Evolutionary conservation across 2,888 invertebrate species (phyloP), one percentile per base, ranked within the genome.

Genomic region (Papilio protenor): DNA sequence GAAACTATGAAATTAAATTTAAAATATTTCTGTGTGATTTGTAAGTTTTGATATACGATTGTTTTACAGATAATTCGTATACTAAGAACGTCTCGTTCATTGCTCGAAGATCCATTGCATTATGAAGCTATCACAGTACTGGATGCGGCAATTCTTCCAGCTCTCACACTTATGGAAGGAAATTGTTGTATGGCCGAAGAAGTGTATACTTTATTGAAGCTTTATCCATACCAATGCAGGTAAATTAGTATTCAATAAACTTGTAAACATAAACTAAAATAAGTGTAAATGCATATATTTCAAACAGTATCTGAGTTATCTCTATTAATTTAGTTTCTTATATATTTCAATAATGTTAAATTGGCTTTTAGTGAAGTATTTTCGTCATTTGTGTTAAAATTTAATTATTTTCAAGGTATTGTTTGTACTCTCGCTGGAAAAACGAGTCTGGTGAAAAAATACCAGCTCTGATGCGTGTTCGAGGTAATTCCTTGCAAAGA

Each of bases 101-200:
- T 88, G 21, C 84, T 90, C 74, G 92, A 90, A 61, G 96, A 96
- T 84, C 95, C 95, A 14, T 92, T 98, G 64, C 97, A 98, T 88
- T 96, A 97, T 85, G 98, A 98, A 81, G 96, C 98, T 64, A 92
- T 99, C 77, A 97, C 97, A 8, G 95, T 99, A 71, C 92, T 99
- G 78, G 99, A 99, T 88, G 96, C 98, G 69, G 97, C 98, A 1
- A 96, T 99, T 80, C 92, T 99, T 80, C 99, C 99, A 0, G 96
- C 98, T 0, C 94, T 99, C 33, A 98, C 98, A 0, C 96, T 98
- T 84, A 96, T 99, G 95, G 98, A 98, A 82, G 97, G 98, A 84
- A 99, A 99, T 91, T 99, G 99, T 88, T 98, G 98, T 83, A 96
- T 99, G 90, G 98, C 99, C 5, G 99, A 99, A 90, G 99, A 99